Conservation (phyloP, 2,888 invertebrate species). For the Nemotelus pantherinus region DNA sequence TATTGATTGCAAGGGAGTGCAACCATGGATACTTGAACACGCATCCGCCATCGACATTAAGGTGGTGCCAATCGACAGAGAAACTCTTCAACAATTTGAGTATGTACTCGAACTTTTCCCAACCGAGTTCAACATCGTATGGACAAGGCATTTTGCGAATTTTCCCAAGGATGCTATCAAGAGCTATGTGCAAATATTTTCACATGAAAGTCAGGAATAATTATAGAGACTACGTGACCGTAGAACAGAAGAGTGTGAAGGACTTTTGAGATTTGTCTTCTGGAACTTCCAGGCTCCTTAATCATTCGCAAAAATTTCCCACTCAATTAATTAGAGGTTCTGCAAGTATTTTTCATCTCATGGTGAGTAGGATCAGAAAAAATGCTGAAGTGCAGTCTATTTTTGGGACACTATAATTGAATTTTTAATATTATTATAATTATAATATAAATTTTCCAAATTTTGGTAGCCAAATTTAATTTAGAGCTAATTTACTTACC, state of each 20-base stretch:
- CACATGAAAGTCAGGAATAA: conserved; percentile 24
- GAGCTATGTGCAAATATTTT: conserved; percentile 42
- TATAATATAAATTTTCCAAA: too few relatives aligned
- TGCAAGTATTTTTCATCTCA: too few relatives aligned
- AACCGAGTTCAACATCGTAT: neutral
- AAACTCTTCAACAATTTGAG: neutral
- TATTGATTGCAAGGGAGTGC: conserved; percentile 14
- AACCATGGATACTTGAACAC: conserved; percentile 42
- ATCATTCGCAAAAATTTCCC: too few relatives aligned
- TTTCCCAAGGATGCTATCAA: conserved; percentile 25
- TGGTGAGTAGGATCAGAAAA: too few relatives aligned
- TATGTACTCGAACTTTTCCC: conserved; percentile 2
- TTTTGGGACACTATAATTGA: too few relatives aligned
- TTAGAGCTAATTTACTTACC: too few relatives aligned
- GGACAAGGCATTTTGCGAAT: neutral
- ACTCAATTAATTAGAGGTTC: too few relatives aligned
- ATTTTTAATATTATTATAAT: too few relatives aligned
- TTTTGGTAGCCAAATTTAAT: too few relatives aligned
- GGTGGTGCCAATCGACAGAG: conserved; percentile 14
- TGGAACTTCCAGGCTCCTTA: too few relatives aligned
- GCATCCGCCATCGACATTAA: conserved; percentile 40
- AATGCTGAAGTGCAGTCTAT: too few relatives aligned
- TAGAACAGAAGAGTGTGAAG: neutral
- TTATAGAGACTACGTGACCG: conserved; percentile 10
- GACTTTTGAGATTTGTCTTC: too few relatives aligned